Evolutionary conservation across 1,140 invertebrate species (phyloP), one percentile per base, ranked within the genome.

Genomic region (Zaprionus tsacasi): DNA sequence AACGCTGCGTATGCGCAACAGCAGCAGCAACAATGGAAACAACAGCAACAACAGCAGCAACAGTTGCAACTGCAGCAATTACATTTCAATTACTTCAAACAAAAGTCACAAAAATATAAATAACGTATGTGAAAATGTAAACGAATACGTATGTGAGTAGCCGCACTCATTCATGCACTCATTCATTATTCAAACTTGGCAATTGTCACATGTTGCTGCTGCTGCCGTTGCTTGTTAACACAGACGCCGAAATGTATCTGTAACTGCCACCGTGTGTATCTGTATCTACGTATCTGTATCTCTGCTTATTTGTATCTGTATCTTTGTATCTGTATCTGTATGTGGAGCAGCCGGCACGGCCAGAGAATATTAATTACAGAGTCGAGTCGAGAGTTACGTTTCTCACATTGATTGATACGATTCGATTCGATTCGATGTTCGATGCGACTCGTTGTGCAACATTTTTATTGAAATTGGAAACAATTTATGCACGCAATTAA

Each of bases 401-500:
- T 79, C 60, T 81, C 61, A 70, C 63, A 76, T 68, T 68, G 60
- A 76, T 68, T 69, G 69, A 70, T 76, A 50, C 66, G 74, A 25
- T 30, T 3, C 27, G 27, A 30, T 30, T 30, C 27, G 27, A 30
- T 30, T 27, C 13, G 72, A 17, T 27, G 45, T n/a, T n/a, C 36
- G n/a, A 30, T 11, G 52, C 60, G 38, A 21, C 27, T 36, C 52
- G 78, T 85, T 85, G 80, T 83, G 78, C 81, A 78, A 85, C 81
- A 81, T 85, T 80, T 69, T 88, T 88, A 88, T 87, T 87, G 83
- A 88, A 87, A 87, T 87, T 83, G 85, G 85, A 71, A 78, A 72
- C 83, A 87, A 88, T 88, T 88, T 88, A 88, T 88, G 75, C 85
- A 88, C 85, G 83, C 86, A 88, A 88, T 88, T 88, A 88, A 88